Evolutionary conservation across 1,140 invertebrate genomes (phyloP).

Genomic region (Zaprionus camerounensis): DNA sequence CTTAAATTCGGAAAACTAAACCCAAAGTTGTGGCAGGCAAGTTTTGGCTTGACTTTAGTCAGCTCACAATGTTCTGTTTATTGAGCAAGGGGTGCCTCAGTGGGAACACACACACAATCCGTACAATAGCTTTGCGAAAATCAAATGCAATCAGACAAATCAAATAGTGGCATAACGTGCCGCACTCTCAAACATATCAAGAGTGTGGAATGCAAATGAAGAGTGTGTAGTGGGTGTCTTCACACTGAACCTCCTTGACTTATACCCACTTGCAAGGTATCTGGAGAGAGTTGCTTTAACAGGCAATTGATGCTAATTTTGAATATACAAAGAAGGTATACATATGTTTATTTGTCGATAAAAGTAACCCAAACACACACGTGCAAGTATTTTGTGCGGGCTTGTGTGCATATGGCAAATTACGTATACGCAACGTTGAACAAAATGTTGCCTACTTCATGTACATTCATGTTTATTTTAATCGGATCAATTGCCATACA

Average conservation of each 20-base stretch:
- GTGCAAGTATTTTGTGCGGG: too few relatives aligned
- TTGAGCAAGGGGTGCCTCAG: background rate
- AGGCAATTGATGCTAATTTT: too few relatives aligned
- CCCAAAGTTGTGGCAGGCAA: background rate
- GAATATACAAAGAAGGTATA: too few relatives aligned
- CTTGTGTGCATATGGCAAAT: constrained; percentile 58
- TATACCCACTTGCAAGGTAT: too few relatives aligned
- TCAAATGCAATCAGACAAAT: constrained; percentile 83
- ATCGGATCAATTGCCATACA: too few relatives aligned
- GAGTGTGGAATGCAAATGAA: constrained; percentile 20
- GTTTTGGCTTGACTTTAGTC: background rate
- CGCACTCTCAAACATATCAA: constrained; percentile 46
- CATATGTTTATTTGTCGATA: too few relatives aligned
- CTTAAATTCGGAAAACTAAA: background rate
- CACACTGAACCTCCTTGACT: too few relatives aligned
- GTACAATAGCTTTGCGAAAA: constrained; percentile 69
- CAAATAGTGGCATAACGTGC: constrained; percentile 83
- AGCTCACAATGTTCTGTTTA: background rate
- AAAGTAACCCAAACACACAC: too few relatives aligned
- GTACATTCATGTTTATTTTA: too few relatives aligned
- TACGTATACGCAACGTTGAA: constrained; percentile 78
- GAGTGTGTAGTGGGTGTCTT: background rate
- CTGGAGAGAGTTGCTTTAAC: too few relatives aligned
- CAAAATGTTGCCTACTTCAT: constrained; percentile 78
- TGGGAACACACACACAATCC: background rate